Base-by-base conservation (phyloP, 2,888 invertebrate genomes). In the Baccha elongata region DNA sequence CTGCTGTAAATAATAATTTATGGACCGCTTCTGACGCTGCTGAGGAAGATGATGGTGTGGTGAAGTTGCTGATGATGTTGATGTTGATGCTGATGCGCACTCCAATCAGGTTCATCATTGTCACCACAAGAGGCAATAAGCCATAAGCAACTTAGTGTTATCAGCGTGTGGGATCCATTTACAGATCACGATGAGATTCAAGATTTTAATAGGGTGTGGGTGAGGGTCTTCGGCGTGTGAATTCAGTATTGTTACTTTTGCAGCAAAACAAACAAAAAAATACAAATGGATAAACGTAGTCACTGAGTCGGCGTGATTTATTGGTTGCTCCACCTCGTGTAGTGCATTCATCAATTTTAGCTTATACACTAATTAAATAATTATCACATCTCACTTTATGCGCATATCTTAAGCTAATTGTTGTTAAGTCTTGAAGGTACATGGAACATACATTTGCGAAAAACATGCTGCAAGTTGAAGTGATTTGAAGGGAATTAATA, bases 331-430 rank as follows among this genome's bases (percentile, higher is more conserved):
- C 23, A 72, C 42, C 21, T 58, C 68, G 42, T n/a, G 53, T 46
- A 60, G 72, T 42, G 78, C 78, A 83, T 73, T 64, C 48, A 73
- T 78, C 72, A 83, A 73, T 78, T 78, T 73, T 73, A 46, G 44
- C 78, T 83, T 78, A 83, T 83, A 72, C 72, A 58, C 83, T 83
- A 83, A 83, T 83, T 83, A 83, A 83, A 83, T 78, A 72, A 83
- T 83, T 83, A 83, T 68, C 83, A 72, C 50, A 32, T 71, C 55
- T 71, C 46, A 67, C 35, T 68, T 58, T 73, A 73, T 78, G 83
- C 53, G 78, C 83, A 83, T 83, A 78, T 78, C 72, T 72, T 46
- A 29, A 37, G 72, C 60, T 78, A 78, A 83, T 78, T 83, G 83
- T 64, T 83, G 78, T 72, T 17, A 21, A 68, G 78, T 13, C 37